Evolutionary conservation across 2,113 vertebrate species (phyloP).

Genomic region (Hassar affinis): DNA sequence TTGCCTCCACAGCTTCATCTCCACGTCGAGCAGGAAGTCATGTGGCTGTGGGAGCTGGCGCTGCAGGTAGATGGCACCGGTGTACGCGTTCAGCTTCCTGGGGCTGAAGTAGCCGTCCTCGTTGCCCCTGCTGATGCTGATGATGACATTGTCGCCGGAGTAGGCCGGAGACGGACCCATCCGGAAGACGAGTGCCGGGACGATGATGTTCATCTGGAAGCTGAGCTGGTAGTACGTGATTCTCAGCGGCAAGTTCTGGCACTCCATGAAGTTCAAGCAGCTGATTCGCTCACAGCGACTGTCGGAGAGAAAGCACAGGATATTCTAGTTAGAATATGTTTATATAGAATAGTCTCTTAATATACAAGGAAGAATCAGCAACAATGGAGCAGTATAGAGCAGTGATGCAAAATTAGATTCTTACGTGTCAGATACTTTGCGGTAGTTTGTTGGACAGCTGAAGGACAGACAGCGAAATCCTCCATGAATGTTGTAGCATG

Average conservation of each 20-base stretch:
- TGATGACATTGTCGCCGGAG: slow-evolving; percentile 85
- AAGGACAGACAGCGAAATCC: slow-evolving; percentile 86
- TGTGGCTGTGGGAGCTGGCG: slow-evolving; percentile 77
- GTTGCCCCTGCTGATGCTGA: slow-evolving; percentile 84
- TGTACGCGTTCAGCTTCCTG: slow-evolving; percentile 84
- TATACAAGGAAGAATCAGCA: too few species aligned
- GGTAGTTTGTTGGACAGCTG: slow-evolving; percentile 85
- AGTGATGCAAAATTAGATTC: too few species aligned
- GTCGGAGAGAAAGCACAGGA: background rate
- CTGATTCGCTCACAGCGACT: slow-evolving; percentile 83
- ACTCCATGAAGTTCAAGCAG: slow-evolving; percentile 83
- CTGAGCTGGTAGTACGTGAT: slow-evolving; percentile 93
- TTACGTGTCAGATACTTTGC: slow-evolving; percentile 84
- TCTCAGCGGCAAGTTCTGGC: slow-evolving; percentile 82
- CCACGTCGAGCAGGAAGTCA: slow-evolving; percentile 86
- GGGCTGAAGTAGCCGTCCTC: slow-evolving; percentile 89
- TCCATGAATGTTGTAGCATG: slow-evolving; percentile 92
- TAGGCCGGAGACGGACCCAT: slow-evolving; percentile 89
- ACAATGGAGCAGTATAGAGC: too few species aligned
- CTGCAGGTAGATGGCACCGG: slow-evolving; percentile 84
- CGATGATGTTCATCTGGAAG: slow-evolving; percentile 87
- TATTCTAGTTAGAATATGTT: background rate
- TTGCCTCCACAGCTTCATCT: slow-evolving; percentile 94
- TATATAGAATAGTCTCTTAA: too few species aligned
- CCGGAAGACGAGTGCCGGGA: slow-evolving; percentile 92